Conservation (phyloP, 2,797 vertebrate species). For the Myripristis jacobus region DNA sequence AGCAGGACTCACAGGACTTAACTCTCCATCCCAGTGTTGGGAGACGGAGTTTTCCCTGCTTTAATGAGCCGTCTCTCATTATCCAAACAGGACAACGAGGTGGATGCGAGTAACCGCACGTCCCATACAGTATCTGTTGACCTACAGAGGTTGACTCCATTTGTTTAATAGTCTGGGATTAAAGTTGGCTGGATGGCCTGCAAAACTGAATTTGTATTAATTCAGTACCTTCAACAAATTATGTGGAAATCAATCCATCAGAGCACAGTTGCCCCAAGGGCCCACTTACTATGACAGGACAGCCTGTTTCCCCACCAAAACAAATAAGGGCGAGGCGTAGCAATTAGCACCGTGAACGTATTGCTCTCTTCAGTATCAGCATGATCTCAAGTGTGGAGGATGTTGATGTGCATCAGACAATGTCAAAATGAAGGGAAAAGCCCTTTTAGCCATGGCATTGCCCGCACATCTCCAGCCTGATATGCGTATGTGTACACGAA, state of each 20-base stretch:
- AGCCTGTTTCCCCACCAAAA: constrained; percentile 65
- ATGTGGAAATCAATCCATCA: constrained; percentile 58
- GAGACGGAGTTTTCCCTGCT: constrained; percentile 77
- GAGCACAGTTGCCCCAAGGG: constrained; percentile 51
- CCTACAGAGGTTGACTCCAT: constrained; percentile 61
- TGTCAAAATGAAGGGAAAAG: constrained; percentile 36
- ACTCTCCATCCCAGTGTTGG: constrained; percentile 66
- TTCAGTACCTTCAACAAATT: constrained; percentile 59
- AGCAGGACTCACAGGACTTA: constrained; percentile 71
- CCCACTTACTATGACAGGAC: constrained; percentile 26
- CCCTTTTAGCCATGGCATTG: constrained; percentile 57
- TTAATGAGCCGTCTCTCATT: constrained; percentile 81
- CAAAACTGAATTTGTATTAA: constrained; percentile 56
- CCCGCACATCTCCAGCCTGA: constrained; percentile 53
- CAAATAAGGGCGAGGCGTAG: constrained; percentile 68
- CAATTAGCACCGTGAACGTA: constrained; percentile 47
- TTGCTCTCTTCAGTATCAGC: constrained; percentile 38
- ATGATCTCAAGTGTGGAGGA: constrained; percentile 46
- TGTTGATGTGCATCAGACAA: constrained; percentile 43
- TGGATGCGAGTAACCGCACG: constrained; percentile 65
- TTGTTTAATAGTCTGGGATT: constrained; percentile 55
- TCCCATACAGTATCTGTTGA: constrained; percentile 63
- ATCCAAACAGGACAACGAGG: constrained; percentile 75
- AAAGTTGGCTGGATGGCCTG: constrained; percentile 57
- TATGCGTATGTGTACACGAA: constrained; percentile 63